These are phyloP conservation scores for Drosophila prolongata DNA, from an alignment of 2,888 invertebrate species.

Conservation along the genomic window DNA sequence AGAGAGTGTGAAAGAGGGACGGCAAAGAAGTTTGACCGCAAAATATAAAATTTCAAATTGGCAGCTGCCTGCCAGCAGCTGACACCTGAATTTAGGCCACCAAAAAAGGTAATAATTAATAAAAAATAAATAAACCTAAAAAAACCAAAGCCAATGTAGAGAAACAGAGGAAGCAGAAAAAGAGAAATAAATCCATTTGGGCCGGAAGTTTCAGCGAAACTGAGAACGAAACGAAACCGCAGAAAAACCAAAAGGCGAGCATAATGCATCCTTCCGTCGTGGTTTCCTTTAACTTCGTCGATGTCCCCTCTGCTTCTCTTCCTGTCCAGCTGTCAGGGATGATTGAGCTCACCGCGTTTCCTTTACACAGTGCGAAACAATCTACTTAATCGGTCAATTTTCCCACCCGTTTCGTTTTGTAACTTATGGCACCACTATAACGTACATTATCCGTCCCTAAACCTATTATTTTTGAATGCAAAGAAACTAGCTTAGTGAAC, in stretches of 20 bases:
- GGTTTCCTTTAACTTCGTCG: conserved; percentile 14
- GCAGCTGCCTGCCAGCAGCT: conserved; percentile 58
- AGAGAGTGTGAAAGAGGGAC: neutral
- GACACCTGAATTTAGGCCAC: conserved; percentile 39
- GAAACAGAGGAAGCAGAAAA: conserved; percentile 5
- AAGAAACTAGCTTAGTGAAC: too few relatives aligned
- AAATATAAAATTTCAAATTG: conserved; percentile 67
- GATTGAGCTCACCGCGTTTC: conserved; percentile 28
- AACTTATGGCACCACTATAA: too few relatives aligned
- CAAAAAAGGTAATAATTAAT: conserved; percentile 44
- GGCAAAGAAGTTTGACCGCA: conserved; percentile 44
- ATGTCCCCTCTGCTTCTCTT: conserved; percentile 3
- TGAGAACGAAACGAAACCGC: conserved; percentile 39
- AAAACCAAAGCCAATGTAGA: conserved; percentile 29
- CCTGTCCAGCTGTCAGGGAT: conserved; percentile 47
- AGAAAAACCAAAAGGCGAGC: conserved; percentile 36
- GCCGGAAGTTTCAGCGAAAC: conserved; percentile 43
- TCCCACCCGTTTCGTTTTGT: too few relatives aligned
- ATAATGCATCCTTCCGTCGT: conserved; percentile 48
- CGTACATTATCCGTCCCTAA: too few relatives aligned
- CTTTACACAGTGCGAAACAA: conserved; percentile 16
- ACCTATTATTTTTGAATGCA: too few relatives aligned
- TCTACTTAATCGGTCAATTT: too few relatives aligned
- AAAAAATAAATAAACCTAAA: conserved; percentile 8
- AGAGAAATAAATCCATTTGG: conserved; percentile 41